These are phyloP conservation scores for Campoletis raptor DNA, from an alignment of 2,888 invertebrate species.

Conservation along the genomic window DNA sequence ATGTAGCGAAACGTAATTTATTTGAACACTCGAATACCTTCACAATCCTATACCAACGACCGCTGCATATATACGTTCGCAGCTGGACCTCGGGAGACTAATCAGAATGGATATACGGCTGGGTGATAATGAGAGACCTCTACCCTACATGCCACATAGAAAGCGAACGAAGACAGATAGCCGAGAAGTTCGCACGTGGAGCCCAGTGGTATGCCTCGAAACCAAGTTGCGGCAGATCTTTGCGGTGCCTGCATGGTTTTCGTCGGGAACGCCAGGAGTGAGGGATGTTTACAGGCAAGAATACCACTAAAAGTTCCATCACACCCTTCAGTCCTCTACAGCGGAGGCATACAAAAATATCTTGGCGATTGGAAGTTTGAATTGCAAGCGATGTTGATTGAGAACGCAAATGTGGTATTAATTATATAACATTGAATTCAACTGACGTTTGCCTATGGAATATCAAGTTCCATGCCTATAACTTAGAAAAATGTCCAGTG, in stretches of 20 bases:
- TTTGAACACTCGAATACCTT: too few species aligned
- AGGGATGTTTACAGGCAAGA: constrained; percentile 33
- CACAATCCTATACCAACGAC: too few species aligned
- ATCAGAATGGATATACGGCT: constrained; percentile 74
- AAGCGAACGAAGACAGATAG: constrained; percentile 74
- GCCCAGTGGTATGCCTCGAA: constrained; percentile 42
- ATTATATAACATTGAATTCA: neutral
- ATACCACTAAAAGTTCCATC: constrained; percentile 20
- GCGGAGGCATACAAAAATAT: neutral
- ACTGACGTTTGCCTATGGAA: neutral
- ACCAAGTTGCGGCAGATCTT: constrained; percentile 44
- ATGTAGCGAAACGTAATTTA: too few species aligned
- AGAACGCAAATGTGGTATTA: neutral
- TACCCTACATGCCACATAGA: constrained; percentile 66
- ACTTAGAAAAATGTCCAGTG: neutral
- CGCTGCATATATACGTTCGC: constrained; percentile 12
- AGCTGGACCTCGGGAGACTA: constrained; percentile 60
- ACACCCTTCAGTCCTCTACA: neutral
- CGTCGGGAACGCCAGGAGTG: constrained; percentile 27
- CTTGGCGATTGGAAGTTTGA: neutral
- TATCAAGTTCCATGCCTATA: neutral
- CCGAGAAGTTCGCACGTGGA: constrained; percentile 64
- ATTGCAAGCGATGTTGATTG: neutral
- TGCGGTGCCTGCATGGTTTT: constrained; percentile 34
- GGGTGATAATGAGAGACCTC: constrained; percentile 72